Conservation (phyloP, 2,888 invertebrate genomes). For the Dysmachus trigonus region DNA sequence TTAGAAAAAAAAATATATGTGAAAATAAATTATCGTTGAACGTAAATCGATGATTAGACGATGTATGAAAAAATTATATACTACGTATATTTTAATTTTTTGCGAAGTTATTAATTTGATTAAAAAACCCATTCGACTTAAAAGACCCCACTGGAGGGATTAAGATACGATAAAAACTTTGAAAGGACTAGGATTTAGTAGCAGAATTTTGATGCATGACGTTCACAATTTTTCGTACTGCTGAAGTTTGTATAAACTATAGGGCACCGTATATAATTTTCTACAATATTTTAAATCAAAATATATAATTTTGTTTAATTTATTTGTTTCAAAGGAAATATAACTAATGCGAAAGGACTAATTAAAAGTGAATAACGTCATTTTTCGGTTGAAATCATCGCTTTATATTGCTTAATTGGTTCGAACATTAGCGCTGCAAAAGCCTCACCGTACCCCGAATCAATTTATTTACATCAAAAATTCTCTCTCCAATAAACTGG, state of each 20-base stretch:
- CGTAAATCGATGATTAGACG: no score
- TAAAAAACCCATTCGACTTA: no score
- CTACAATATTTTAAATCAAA: neutral
- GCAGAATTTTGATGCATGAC: no score
- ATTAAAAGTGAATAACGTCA: neutral
- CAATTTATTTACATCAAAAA: neutral
- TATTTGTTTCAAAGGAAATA: neutral
- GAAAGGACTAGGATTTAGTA: no score
- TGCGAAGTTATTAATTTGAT: no score
- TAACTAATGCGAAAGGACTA: neutral
- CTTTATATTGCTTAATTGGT: neutral
- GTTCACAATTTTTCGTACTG: neutral
- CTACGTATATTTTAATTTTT: no score
- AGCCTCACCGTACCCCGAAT: neutral
- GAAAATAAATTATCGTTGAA: no score
- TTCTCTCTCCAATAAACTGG: neutral
- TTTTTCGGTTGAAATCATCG: neutral
- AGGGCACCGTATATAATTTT: neutral
- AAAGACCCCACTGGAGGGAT: no score
- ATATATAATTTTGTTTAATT: neutral
- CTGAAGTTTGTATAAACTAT: no score
- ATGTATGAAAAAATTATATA: no score
- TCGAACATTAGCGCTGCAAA: neutral
- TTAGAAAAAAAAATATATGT: no score
- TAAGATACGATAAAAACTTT: no score